phyloP scores from a whole-genome alignment of 2,797 vertebrate species.

The Acrocephalus scirpaceus region DNA sequence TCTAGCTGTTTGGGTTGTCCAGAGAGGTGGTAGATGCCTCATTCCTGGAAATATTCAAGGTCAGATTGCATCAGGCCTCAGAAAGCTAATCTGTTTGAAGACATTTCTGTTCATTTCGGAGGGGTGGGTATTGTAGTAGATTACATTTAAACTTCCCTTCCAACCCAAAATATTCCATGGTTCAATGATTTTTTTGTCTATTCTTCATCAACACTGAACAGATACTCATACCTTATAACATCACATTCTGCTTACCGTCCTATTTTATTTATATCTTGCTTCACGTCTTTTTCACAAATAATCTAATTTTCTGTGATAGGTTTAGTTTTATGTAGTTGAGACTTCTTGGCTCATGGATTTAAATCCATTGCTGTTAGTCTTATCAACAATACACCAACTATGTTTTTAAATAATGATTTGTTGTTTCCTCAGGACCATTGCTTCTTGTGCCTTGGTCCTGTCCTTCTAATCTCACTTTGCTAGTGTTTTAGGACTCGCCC shows the following conservation, averaged over 20 bases:
- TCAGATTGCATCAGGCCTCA: rapidly evolving
- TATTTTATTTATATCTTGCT: background rate
- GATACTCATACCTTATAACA: background rate
- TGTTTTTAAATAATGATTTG: background rate
- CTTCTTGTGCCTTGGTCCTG: background rate
- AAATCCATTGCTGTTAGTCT: background rate
- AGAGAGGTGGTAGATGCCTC: background rate
- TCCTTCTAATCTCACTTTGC: background rate
- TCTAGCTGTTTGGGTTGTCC: background rate
- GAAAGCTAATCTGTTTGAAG: background rate
- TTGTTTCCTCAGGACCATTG: background rate
- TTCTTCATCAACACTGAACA: background rate
- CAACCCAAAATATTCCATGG: background rate
- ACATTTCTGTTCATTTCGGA: rapidly evolving
- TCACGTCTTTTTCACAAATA: background rate
- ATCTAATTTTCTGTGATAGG: background rate
- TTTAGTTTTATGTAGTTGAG: background rate
- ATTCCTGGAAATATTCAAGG: background rate
- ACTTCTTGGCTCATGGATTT: background rate
- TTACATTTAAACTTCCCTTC: background rate
- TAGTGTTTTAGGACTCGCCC: background rate
- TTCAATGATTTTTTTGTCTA: background rate
- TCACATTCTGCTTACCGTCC: background rate
- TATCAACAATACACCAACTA: background rate
- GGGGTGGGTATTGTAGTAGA: background rate